These are phyloP conservation scores for Ashinkailepas kermadecensis DNA, from an alignment of 2,888 invertebrate genomes.

Conservation along the genomic window DNA sequence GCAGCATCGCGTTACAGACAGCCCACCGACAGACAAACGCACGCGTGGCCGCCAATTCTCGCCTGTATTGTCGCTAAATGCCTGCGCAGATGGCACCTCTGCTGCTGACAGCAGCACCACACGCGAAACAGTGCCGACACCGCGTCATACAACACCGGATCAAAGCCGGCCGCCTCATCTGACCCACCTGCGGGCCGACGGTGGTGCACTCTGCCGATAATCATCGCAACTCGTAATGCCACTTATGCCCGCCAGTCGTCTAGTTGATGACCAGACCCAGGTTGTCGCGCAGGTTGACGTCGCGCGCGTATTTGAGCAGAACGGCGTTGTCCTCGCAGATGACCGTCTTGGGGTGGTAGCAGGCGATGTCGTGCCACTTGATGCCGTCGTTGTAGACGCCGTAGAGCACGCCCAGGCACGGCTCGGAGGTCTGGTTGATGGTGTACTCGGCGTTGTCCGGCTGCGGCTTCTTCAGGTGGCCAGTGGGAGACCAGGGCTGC, in stretches of 20 bases:
- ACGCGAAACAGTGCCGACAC: too few species aligned
- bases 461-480: conserved; percentile 35
- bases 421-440: conserved; percentile 50
- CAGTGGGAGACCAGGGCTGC: conserved; percentile 36
- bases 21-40: too few species aligned
- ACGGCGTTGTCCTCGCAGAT: conserved; percentile 88
- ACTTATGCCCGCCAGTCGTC: not conserved
- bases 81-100: too few species aligned
- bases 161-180: too few species aligned
- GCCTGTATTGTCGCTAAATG: too few species aligned
- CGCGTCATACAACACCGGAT: too few species aligned
- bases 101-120: too few species aligned
- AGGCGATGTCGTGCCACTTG: conserved; percentile 81
- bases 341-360: conserved; percentile 76
- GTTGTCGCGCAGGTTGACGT: not conserved
- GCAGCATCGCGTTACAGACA: too few species aligned
- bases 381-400: conserved; percentile 84
- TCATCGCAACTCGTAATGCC: not conserved
- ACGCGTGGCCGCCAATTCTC: too few species aligned
- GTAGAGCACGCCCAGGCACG: conserved; percentile 78
- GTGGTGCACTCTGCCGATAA: not conserved
- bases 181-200: not conserved
- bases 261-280: not conserved
- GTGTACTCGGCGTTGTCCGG: conserved; percentile 37
- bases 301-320: conserved; percentile 51